Evolutionary conservation across 2,113 vertebrate genomes (phyloP), one percentile per base, ranked within the genome.

Genomic region (Tympanuchus pallidicinctus): DNA sequence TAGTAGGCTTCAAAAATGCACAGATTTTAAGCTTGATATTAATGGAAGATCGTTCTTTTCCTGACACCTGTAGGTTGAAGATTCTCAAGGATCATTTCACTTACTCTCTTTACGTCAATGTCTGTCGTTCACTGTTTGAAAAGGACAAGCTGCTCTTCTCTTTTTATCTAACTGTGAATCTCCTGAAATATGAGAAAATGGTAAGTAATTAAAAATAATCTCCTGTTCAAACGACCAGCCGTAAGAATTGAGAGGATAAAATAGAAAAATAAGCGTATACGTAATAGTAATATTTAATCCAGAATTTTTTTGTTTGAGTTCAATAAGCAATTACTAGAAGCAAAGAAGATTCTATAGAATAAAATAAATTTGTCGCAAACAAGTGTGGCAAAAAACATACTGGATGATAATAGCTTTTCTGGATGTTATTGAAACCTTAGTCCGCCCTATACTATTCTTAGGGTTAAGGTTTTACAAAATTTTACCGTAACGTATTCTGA

Each of bases 121-220:
- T 99, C 78, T 99, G 98, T 84, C 98, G 98, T n/a, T 99, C 98
- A 2, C 98, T 99, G 45, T 99, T 99, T 95, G 99, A 99, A 96
- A 99, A 99, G 96, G 98, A 99, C 94, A 99, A 99, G 86, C 97
- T 99, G 59, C 98, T 99, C 42, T 99, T 99, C 93, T 99, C 98
- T 90, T 98, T 99, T 90, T 98, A 98, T 95, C 98, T 99, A 74
- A 98, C 96, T 34, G 94, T 98, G 86, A 99, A 98, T 93, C 98
- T 99, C 66, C 97, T 98, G 63, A 97, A 98, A 79, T 97, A 99
- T 48, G 96, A 98, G 11, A 94, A 74, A 30, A 45, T 94, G 97
- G 98, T 99, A 84, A 97, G 98, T 97, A 59, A 65, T 57, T 32
- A 24, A 67, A 76, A 77, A 66, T 27, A 27, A 69, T 48, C 8